Evolutionary conservation across 2,888 invertebrate genomes (phyloP).

Genomic region (Phragmatobia fuliginosa): DNA sequence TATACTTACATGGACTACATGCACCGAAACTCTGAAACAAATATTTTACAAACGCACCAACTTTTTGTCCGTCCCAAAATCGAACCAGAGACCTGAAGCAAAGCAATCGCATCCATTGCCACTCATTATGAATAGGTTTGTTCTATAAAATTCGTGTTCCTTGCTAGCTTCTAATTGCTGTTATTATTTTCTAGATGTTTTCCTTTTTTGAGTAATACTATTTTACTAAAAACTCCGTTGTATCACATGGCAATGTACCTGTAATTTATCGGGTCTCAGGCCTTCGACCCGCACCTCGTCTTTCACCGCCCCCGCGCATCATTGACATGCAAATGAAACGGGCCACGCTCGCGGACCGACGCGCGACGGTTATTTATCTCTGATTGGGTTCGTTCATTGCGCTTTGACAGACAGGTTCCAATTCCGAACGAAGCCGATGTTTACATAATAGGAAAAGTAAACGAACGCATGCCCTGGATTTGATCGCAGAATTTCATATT

Average conservation of each 20-base stretch:
- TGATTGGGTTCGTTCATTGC: constrained; percentile 84
- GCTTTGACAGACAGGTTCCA: constrained; percentile 81
- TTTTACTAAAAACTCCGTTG: constrained; percentile 45
- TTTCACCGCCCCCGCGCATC: constrained; percentile 56
- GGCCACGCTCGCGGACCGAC: constrained; percentile 75
- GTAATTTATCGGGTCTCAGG: constrained; percentile 39
- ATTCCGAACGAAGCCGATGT: constrained; percentile 71
- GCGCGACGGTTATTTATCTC: constrained; percentile 84
- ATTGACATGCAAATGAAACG: constrained; percentile 85
- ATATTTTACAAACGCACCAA: too few relatives aligned
- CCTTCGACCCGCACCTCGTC: constrained; percentile 37
- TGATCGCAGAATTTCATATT: constrained; percentile 25
- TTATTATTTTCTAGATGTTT: constrained; percentile 14
- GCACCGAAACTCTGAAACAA: too few relatives aligned
- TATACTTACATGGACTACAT: too few relatives aligned
- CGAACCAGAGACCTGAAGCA: too few relatives aligned
- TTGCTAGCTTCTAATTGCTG: too few relatives aligned
- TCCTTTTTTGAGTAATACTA: constrained; percentile 28
- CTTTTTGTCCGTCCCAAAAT: too few relatives aligned
- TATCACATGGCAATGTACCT: constrained; percentile 69
- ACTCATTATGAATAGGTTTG: too few relatives aligned
- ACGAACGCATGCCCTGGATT: constrained; percentile 47
- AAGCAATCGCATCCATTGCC: too few relatives aligned
- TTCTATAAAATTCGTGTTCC: too few relatives aligned
- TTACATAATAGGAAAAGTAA: constrained; percentile 74